Conservation (phyloP, 2,888 invertebrate genomes). For the Amphipyra berbera region DNA sequence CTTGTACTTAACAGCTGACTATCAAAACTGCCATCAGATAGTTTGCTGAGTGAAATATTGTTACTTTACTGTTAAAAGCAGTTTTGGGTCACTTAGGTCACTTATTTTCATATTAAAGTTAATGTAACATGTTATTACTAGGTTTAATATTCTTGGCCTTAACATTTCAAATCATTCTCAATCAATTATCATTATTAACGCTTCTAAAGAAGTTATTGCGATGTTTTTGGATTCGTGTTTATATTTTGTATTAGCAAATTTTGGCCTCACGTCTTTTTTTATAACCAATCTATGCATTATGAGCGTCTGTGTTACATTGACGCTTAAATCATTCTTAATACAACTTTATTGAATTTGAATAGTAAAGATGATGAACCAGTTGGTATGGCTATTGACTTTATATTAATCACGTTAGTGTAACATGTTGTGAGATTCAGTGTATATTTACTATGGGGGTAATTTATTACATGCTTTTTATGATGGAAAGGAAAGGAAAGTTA, state of each 20-base stretch:
- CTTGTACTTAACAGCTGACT: conserved; percentile 53
- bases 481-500: conserved; percentile 14
- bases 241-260: background rate
- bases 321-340: conserved; percentile 3
- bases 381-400: conserved; percentile 22
- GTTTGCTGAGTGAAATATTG: conserved; percentile 36
- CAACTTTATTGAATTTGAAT: conserved; percentile 6
- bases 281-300: background rate
- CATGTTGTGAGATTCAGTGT: conserved; percentile 29
- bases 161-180: no score
- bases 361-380: conserved; percentile 52
- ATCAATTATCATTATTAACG: no score
- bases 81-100: conserved; percentile 3
- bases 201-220: no score
- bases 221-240: background rate
- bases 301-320: conserved; percentile 14
- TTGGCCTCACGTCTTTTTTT: background rate
- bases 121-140: no score
- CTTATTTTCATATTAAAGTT: background rate
- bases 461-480: conserved; percentile 1
- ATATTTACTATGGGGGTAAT: conserved; percentile 1
- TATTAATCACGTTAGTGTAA: conserved; percentile 24
- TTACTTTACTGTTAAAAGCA: conserved; percentile 16
- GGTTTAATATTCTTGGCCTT: no score
- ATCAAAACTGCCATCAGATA: conserved; percentile 37